Conservation (phyloP, 2,113 vertebrate genomes). For the Anolis sagrei region DNA sequence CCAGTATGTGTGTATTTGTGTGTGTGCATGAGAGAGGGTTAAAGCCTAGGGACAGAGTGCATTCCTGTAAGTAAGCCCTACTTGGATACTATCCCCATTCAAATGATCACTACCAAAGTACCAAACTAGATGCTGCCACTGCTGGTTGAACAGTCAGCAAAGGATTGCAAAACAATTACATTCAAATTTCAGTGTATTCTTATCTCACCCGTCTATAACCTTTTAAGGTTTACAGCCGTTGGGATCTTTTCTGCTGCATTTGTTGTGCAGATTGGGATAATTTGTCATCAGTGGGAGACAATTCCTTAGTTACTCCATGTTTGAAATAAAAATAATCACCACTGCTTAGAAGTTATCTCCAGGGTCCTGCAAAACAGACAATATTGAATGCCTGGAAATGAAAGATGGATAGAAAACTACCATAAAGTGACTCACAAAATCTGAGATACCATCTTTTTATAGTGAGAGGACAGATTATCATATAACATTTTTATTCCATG, state of each 20-base stretch:
- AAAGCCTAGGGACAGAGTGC: background rate
- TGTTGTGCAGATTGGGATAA: constrained; percentile 73
- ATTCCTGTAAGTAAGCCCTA: background rate
- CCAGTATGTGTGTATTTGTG: no score
- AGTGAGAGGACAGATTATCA: background rate
- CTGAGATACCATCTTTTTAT: constrained; percentile 37
- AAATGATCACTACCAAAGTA: no score
- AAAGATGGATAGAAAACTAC: constrained; percentile 68
- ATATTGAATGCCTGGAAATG: constrained; percentile 70
- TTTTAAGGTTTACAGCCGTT: constrained; percentile 56
- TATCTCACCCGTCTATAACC: constrained; percentile 38
- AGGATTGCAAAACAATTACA: no score
- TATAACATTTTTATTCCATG: background rate
- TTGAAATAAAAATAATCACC: constrained; percentile 71
- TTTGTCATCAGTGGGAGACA: constrained; percentile 71
- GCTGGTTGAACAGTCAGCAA: no score
- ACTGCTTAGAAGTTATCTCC: constrained; percentile 68
- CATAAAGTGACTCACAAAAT: constrained; percentile 68
- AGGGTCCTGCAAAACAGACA: constrained; percentile 68
- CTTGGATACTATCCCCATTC: no score
- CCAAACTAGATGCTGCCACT: no score
- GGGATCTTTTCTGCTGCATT: constrained; percentile 58
- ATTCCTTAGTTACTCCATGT: constrained; percentile 71
- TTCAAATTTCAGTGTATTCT: constrained; percentile 24
- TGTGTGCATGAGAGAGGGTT: no score